A percentile compares a stretch with the other conserved stretches of the same genome.
Evolutionary conservation across 1,140 invertebrate genomes (phyloP).

Genomic region (Chrysoperla carnea): DNA sequence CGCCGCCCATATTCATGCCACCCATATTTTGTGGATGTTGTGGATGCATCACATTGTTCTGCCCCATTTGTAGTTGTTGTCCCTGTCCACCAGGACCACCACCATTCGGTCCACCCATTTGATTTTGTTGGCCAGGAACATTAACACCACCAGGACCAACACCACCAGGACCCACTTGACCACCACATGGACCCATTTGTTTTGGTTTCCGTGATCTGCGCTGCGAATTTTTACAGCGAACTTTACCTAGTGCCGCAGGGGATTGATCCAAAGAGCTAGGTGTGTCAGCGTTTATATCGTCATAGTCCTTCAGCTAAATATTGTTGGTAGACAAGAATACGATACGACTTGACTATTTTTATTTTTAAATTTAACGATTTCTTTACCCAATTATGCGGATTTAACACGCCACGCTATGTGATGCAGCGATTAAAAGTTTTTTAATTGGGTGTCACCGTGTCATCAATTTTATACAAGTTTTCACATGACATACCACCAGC

Average conservation of each 20-base stretch:
- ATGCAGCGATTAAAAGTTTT: too few species aligned
- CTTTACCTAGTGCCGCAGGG: slow-evolving; percentile 25
- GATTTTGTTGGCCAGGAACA: slow-evolving; percentile 13
- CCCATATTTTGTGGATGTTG: too few species aligned
- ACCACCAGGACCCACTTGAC: slow-evolving; percentile 8
- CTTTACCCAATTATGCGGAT: too few species aligned
- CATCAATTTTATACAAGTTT: too few species aligned
- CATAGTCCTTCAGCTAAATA: slow-evolving; percentile 28
- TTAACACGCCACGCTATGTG: too few species aligned
- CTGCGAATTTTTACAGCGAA: slow-evolving; percentile 24
- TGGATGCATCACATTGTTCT: too few species aligned
- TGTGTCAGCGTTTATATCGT: slow-evolving; percentile 31
- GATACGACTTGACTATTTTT: slow-evolving; percentile 4
- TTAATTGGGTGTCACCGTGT: too few species aligned
- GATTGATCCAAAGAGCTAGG: slow-evolving; percentile 37
- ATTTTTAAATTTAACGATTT: too few species aligned
- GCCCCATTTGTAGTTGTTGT: too few species aligned
- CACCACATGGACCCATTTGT: slow-evolving; percentile 12
- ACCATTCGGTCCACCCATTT: neutral
- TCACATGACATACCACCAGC: too few species aligned
- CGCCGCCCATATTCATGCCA: too few species aligned
- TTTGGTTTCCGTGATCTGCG: slow-evolving; percentile 23
- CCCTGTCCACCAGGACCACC: too few species aligned
- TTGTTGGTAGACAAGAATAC: slow-evolving; percentile 18
- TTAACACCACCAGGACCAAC: slow-evolving; percentile 8